These are phyloP conservation scores for Brevimyrus niger DNA, from an alignment of 2,113 vertebrate species.

Conservation along the genomic window DNA sequence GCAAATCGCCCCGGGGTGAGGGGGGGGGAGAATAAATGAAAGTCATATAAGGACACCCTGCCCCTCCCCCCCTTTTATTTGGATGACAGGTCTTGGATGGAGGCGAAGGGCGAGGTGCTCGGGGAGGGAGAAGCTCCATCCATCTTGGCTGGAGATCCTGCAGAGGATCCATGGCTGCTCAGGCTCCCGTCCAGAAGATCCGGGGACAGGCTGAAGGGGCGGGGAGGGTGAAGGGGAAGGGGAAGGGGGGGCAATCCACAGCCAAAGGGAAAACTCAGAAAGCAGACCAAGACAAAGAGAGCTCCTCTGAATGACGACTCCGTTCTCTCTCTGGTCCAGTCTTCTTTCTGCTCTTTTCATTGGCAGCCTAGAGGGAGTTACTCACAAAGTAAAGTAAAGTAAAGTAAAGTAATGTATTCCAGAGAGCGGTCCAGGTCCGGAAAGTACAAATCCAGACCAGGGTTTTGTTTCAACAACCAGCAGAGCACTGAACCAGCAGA, in stretches of 20 bases:
- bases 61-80: conserved; percentile 57
- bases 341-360: not conserved
- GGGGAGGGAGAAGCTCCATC: conserved; percentile 74
- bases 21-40: not conserved
- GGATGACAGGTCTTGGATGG: conserved; percentile 75
- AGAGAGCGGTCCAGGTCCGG: too few relatives aligned
- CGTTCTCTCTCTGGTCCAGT: not conserved
- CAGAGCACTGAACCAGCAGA: too few relatives aligned
- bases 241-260: not conserved
- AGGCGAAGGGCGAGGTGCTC: conserved; percentile 71
- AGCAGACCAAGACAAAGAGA: too few relatives aligned
- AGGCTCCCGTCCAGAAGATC: conserved; percentile 78
- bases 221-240: too few relatives aligned
- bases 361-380: too few relatives aligned
- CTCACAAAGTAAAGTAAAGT: too few relatives aligned
- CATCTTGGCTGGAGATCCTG: conserved; percentile 77
- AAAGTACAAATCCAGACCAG: too few relatives aligned
- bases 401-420: too few relatives aligned
- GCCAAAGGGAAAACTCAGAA: too few relatives aligned
- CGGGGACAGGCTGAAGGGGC: conserved; percentile 63
- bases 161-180: conserved; percentile 79
- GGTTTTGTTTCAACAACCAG: too few relatives aligned
- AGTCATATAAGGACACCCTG: not conserved
- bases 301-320: not conserved
- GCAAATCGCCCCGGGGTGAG: not conserved